A percentile compares a stretch with the other conserved stretches of the same genome.
phyloP scores from a whole-genome alignment of 2,113 vertebrate genomes.

The Channa maculata region DNA sequence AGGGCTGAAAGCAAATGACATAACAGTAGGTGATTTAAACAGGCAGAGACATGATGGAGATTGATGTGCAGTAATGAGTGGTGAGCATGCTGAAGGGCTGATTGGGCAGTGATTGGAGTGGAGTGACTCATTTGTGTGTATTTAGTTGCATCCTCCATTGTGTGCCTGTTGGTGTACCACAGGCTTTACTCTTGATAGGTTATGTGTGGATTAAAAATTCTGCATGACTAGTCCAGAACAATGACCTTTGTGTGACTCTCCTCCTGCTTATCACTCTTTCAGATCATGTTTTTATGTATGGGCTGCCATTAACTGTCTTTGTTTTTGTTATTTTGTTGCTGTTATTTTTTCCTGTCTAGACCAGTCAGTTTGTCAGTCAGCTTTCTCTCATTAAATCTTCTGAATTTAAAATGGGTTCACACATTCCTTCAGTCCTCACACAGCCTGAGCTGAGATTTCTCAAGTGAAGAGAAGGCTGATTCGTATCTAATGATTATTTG shows the following conservation, averaged over 20 bases:
- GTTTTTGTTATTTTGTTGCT: no score
- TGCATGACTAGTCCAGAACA: slow-evolving; percentile 31
- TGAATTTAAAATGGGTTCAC: slow-evolving; percentile 6
- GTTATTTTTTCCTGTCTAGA: slow-evolving; percentile 27
- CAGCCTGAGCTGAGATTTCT: not conserved
- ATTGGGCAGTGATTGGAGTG: slow-evolving; percentile 27
- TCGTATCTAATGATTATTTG: slow-evolving; percentile 1
- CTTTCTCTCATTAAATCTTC: slow-evolving; percentile 9
- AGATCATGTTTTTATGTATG: slow-evolving; percentile 56
- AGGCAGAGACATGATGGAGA: slow-evolving; percentile 23
- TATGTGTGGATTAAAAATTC: slow-evolving; percentile 46
- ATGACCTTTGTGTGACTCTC: slow-evolving; percentile 55
- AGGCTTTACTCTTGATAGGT: slow-evolving; percentile 37
- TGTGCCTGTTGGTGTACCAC: slow-evolving; percentile 20
- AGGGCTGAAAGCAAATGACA: slow-evolving; percentile 1
- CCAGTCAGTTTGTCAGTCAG: slow-evolving; percentile 31
- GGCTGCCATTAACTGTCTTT: slow-evolving; percentile 30
- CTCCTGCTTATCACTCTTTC: slow-evolving; percentile 45
- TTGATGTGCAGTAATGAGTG: slow-evolving; percentile 30
- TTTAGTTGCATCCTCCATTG: not conserved
- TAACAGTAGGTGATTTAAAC: slow-evolving; percentile 15
- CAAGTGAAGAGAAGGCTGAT: not conserved
- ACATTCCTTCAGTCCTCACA: not conserved
- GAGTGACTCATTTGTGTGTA: not conserved
- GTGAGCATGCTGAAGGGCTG: not conserved